A percentile compares a stretch with the other conserved stretches of the same genome.
Evolutionary conservation across 2,888 invertebrate species (phyloP).

Genomic region (Cephus nigrinus): DNA sequence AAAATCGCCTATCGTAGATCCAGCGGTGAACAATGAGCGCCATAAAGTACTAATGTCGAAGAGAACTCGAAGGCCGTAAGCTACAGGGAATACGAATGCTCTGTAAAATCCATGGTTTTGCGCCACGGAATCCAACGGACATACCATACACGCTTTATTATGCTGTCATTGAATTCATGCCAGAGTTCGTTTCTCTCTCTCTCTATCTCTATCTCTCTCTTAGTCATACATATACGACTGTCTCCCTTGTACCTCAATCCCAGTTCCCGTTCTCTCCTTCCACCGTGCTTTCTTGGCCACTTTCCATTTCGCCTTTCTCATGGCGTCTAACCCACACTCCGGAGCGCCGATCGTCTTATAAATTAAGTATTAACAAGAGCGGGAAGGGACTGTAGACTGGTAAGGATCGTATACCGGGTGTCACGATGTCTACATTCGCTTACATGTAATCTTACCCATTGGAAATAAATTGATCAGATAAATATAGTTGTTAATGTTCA

Average conservation of each 20-base stretch:
- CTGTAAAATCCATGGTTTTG: neutral
- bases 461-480: neutral
- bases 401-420: neutral
- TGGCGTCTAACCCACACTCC: neutral
- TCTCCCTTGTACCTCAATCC: neutral
- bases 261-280: neutral
- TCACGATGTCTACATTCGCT: neutral
- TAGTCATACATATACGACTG: neutral
- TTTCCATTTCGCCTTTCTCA: conserved; percentile 9
- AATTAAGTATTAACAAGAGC: conserved; percentile 21
- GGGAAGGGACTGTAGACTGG: neutral
- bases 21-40: neutral
- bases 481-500: neutral
- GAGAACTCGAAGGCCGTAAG: neutral
- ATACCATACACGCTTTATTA: conserved; percentile 14
- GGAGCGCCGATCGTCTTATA: conserved; percentile 18
- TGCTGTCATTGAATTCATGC: conserved; percentile 14
- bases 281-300: neutral
- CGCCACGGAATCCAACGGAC: neutral
- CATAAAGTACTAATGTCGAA: neutral
- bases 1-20: neutral
- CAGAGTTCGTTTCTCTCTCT: conserved; percentile 9
- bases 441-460: neutral
- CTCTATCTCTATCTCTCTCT: conserved; percentile 17
- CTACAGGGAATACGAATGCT: neutral